Base-by-base conservation (phyloP, 2,797 vertebrate species). In the Huso huso region DNA sequence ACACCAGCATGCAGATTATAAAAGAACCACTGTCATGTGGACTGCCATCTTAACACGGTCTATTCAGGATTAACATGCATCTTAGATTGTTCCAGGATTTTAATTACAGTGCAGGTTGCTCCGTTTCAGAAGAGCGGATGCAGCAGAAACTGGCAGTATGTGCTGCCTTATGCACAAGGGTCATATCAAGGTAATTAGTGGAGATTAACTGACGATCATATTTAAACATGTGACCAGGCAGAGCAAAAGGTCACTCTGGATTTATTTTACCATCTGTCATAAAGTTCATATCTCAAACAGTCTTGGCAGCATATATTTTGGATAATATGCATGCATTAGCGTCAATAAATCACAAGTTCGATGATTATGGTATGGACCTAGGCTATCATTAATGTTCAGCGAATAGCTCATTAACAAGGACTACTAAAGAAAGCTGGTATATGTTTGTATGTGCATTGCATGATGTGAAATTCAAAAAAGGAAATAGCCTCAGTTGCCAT, bases 181-280 rank as follows among this genome's bases (percentile, higher is more conserved):
- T 70, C 78, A 79, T 77, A 80, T 83, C 75, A 77, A 77, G 78
- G 82, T 74, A 84, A 88, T 88, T 85, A 86, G 77, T 70, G 69
- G 73, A 88, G 85, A 84, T 87, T 88, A 89, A 77, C 76, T 81
- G 82, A 84, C 74, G 82, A 90, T 89, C 84, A 82, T 88, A 81
- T 86, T 88, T 75, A 78, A 78, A 76, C 83, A 89, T 84, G 77
- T 75, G 86, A 89, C 76, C 80, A 81, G 77, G 75, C 79, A 78
- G 76, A 84, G 84, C 84, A 83, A 91, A 92, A 92, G 90, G 89
- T 92, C 91, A 92, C 73, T 70, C 69, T 51, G 59, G 71, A 84
- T 86, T 90, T 86, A 79, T 73, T 88, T 91, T 85, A 83, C 83
- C 88, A 88, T 83, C 87, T 90, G 86, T 84, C 81, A 80, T 74